A percentile compares a stretch with the other conserved stretches of the same genome.
Conservation (phyloP, 2,888 invertebrate genomes). For the Napeogenes sylphis region DNA sequence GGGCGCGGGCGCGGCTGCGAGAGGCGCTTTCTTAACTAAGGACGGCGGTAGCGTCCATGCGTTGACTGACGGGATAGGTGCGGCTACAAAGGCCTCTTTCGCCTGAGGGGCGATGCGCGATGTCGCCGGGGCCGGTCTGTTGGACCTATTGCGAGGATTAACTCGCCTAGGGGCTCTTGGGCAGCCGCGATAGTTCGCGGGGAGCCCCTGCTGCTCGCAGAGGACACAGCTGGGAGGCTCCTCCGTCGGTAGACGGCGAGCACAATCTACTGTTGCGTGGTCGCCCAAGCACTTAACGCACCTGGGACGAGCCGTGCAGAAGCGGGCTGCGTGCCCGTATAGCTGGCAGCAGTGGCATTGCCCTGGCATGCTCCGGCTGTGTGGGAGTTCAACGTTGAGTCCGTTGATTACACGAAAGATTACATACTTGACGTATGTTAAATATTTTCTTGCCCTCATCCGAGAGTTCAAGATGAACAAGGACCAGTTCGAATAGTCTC, state of each 20-base stretch:
- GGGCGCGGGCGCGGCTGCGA: not conserved
- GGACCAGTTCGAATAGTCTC: not conserved
- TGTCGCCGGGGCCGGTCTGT: not conserved
- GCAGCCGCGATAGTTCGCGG: not conserved
- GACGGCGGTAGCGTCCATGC: not conserved
- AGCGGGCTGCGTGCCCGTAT: not conserved
- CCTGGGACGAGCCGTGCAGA: not conserved
- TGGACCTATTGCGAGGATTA: no score
- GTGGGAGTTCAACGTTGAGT: not conserved
- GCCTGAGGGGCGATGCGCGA: not conserved
- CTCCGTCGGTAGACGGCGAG: not conserved
- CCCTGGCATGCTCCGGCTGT: not conserved
- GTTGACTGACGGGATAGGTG: no score
- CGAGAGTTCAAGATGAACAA: not conserved
- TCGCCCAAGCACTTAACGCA: slow-evolving; percentile 1
- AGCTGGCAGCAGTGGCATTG: slow-evolving; percentile 8
- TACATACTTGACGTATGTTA: not conserved
- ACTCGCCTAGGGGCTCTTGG: not conserved
- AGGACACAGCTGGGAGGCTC: slow-evolving; percentile 14
- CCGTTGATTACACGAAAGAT: slow-evolving; percentile 1
- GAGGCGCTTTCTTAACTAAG: not conserved
- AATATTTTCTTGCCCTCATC: slow-evolving; percentile 9
- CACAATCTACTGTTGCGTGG: slow-evolving; percentile 6
- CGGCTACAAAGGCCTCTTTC: no score
- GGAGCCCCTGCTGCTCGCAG: not conserved